Base-by-base conservation (phyloP, 2,888 invertebrate genomes). In the Eupithecia tripunctaria region DNA sequence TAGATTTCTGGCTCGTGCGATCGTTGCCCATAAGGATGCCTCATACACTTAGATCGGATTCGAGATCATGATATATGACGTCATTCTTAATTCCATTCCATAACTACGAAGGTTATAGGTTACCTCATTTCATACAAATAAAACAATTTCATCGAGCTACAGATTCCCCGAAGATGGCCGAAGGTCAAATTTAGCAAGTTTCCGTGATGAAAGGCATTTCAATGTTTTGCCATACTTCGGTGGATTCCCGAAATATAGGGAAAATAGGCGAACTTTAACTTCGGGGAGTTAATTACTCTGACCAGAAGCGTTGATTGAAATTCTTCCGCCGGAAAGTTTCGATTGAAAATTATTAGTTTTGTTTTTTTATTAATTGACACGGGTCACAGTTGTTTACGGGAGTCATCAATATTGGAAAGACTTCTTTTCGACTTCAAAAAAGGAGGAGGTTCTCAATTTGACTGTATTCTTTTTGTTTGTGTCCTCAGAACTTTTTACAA, bases 271-370 rank as follows among this genome's bases (percentile, higher is more conserved):
- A 64, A 64, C 64, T 64, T 64, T 64, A 71, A 73, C 71, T 75
- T 71, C 70, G 68, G 65, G 41, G 64, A 70, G 73, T 73, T 75
- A 76, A 75, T 78, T 73, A 72, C 73, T 64, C 73, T 73, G 56
- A 78, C 76, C 77, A 83, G 82, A 84, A 79, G 78, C 83, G 76
- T 82, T 86, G 79, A 86, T 86, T 84, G 82, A 78, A 85, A 86
- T 86, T 84, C 85, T 84, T 86, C 77, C 38, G 79, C 82, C 77
- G 56, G 72, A 72, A 76, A 83, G 82, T 80, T 82, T 80, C n/a
- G 60, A 76, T 73, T 80, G 63, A 80, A 74, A 75, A 75, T 77
- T 80, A 75, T 80, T 80, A 67, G 63, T 62, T 71, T 75, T 78
- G 74, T 68, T 64, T 76, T 77, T 76, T 75, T 78, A 77, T 78